Base-by-base conservation (phyloP, 2,113 vertebrate species). In the Petromus typicus region DNA sequence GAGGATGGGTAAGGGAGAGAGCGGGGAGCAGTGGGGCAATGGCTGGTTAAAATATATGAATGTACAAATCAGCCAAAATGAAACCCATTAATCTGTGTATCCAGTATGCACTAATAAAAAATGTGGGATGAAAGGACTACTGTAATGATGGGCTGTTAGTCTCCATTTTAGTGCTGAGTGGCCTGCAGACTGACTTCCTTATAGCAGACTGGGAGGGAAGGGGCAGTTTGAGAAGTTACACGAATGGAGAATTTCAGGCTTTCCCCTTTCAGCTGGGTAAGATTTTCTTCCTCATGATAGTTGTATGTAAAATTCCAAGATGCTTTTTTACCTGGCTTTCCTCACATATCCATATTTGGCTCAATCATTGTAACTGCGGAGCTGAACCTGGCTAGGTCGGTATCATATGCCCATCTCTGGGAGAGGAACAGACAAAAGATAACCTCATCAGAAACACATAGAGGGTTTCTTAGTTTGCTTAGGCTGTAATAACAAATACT, bases 201-300 rank as follows among this genome's bases (percentile, higher is more conserved):
- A 25, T 64, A 89, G 43, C 23, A 95, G 61, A 93, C 67, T 91
- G 16, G 54, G 54, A 90, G 40, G 40, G 30, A 3, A 89, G 54
- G 54, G 4, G 4, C 17, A 82, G 51, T 71, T 91, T 91, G 59
- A 45, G 93, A 96, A 51, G 56, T 91, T 82, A 95, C 4, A 79
- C 7, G 88, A 95, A 66, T 69, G 22, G 11, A 10, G 8, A 86
- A 8, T 91, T 96, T 83, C n/a, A 93, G 40, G 11, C 54, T 75
- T 89, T 91, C 45, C 3, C 13, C 2, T 76, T 93, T 34, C 51
- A 54, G 10, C 18, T 66, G 66, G 20, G 22, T 84, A 84, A 78
- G 30, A 85, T 85, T 96, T 94, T 81, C 69, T 88, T 93, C 88
- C 51, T 87, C 13, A 7, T 54, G 22, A 61, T 40, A 71, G 51